Percentiles rank a stretch among this genome's conserved stretches.
Evolutionary conservation across 2,888 invertebrate species (phyloP).

Genomic region (Liopterus haemorrhoidalis): DNA sequence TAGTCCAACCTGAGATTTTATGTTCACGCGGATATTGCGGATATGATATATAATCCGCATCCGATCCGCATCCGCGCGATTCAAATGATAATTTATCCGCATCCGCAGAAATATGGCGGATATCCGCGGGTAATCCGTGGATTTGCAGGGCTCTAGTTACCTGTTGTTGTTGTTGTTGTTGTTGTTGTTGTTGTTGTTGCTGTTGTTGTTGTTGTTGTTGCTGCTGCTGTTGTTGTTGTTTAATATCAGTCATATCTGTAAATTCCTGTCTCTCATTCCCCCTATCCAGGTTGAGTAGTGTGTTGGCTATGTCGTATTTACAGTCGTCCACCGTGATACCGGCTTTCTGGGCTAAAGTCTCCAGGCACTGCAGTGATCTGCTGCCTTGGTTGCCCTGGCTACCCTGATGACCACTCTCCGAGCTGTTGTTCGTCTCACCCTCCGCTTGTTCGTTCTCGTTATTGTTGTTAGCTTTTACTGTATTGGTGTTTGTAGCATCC

Average conservation of each 20-base stretch:
- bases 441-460: slow-evolving; percentile 28
- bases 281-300: slow-evolving; percentile 58
- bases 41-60: too few relatives aligned
- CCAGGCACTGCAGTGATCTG: slow-evolving; percentile 60
- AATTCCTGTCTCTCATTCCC: slow-evolving; percentile 39
- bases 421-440: background rate
- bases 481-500: slow-evolving; percentile 44
- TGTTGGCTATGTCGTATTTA: slow-evolving; percentile 66
- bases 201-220: too few relatives aligned
- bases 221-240: slow-evolving; percentile 38
- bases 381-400: slow-evolving; percentile 37
- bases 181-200: too few relatives aligned
- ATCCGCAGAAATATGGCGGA: too few relatives aligned
- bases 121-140: too few relatives aligned
- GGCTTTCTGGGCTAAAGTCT: slow-evolving; percentile 67
- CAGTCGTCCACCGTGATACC: slow-evolving; percentile 66
- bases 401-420: background rate
- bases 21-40: too few relatives aligned
- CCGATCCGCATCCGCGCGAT: too few relatives aligned
- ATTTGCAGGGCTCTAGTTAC: too few relatives aligned
- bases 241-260: slow-evolving; percentile 42
- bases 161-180: too few relatives aligned
- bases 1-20: too few relatives aligned
- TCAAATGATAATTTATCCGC: too few relatives aligned
- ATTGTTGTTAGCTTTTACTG: slow-evolving; percentile 33